phyloP scores from a whole-genome alignment of 2,797 vertebrate genomes.

The Psittacula derbiana region DNA sequence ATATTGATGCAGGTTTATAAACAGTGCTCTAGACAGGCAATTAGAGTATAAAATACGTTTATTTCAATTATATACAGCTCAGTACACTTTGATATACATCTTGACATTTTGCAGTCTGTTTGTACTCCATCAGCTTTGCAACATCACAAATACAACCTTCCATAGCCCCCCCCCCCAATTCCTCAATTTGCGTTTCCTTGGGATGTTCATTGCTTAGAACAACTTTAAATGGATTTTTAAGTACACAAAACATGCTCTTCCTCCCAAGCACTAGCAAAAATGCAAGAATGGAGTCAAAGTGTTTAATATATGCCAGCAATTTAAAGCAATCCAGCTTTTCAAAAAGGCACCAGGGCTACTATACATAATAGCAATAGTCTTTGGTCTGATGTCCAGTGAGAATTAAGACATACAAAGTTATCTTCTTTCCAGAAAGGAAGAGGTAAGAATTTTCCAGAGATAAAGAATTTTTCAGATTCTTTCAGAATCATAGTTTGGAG shows the following conservation, averaged over 20 bases:
- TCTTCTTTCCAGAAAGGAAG: slow-evolving; percentile 12
- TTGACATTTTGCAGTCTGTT: slow-evolving; percentile 23
- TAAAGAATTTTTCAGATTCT: not conserved
- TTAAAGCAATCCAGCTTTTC: not conserved
- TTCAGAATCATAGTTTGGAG: not conserved
- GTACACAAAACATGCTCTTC: slow-evolving; percentile 42
- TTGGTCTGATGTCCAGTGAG: not conserved
- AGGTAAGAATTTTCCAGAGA: slow-evolving; percentile 13
- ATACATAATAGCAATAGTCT: not conserved
- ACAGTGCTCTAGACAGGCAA: slow-evolving; percentile 48
- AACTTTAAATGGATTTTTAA: slow-evolving; percentile 6
- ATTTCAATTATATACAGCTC: slow-evolving; percentile 72
- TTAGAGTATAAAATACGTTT: slow-evolving; percentile 70
- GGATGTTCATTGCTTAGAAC: not conserved
- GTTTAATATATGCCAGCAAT: not conserved
- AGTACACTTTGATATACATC: slow-evolving; percentile 33
- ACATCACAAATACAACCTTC: slow-evolving; percentile 22
- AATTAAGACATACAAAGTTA: slow-evolving; percentile 36
- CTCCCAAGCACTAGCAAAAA: slow-evolving; percentile 9
- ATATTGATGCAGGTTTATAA: slow-evolving; percentile 9
- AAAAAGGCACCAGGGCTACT: not conserved
- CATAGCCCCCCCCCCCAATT: not conserved
- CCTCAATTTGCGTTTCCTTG: not conserved
- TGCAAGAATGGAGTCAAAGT: not conserved
- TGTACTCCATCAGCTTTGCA: not conserved